Evolutionary conservation across 2,113 vertebrate species (phyloP).

Genomic region (Notechis scutatus): DNA sequence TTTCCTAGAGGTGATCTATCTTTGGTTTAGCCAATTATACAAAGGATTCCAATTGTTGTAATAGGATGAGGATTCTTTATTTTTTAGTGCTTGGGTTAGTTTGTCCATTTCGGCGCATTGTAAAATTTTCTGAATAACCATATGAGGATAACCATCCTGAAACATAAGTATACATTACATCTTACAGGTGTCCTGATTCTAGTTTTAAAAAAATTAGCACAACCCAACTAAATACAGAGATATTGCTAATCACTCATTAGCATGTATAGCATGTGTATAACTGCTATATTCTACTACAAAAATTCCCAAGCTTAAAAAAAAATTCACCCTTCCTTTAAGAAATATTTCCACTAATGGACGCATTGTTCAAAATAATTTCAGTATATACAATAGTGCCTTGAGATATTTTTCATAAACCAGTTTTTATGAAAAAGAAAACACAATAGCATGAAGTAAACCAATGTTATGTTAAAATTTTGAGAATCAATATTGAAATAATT

Average conservation of each 20-base stretch:
- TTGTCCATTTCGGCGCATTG: too few relatives aligned
- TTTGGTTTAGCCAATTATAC: too few relatives aligned
- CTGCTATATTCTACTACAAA: constrained; percentile 29
- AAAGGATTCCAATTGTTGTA: too few relatives aligned
- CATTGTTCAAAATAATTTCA: constrained; percentile 52
- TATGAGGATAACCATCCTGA: too few relatives aligned
- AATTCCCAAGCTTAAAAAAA: constrained; percentile 12
- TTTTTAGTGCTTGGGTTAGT: too few relatives aligned
- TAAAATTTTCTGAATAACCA: too few relatives aligned
- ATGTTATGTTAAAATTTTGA: constrained; percentile 24
- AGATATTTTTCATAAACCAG: constrained; percentile 35
- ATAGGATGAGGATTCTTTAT: too few relatives aligned
- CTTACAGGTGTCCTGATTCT: too few relatives aligned
- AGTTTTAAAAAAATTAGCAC: neutral
- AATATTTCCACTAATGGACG: constrained; percentile 57
- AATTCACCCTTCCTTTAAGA: constrained; percentile 22
- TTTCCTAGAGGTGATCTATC: too few relatives aligned
- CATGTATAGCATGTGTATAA: neutral
- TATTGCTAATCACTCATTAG: neutral
- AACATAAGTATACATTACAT: neutral
- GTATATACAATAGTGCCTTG: neutral
- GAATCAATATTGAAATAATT: constrained; percentile 31
- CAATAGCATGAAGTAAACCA: constrained; percentile 34
- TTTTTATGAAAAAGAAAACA: constrained; percentile 42
- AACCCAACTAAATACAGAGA: neutral